A percentile compares a stretch with the other conserved stretches of the same genome.
Conservation (phyloP, 2,113 vertebrate genomes). For the Macrotis lagotis region DNA sequence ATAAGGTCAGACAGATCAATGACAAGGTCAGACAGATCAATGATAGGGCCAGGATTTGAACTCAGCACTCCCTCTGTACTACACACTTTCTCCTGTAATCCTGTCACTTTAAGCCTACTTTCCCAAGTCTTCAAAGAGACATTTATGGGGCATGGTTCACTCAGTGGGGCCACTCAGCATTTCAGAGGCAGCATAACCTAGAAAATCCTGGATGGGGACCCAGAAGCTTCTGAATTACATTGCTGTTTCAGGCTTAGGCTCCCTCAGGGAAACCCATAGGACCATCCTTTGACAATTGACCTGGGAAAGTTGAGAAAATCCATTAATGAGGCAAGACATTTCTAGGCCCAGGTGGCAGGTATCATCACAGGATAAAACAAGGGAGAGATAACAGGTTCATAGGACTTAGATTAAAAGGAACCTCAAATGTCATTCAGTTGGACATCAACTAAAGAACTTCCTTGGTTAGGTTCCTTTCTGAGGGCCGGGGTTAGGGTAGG, state of each 20-base stretch:
- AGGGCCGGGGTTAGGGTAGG: not conserved
- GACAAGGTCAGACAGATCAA: not conserved
- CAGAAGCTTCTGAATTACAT: not conserved
- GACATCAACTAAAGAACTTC: not conserved
- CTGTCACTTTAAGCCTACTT: not conserved
- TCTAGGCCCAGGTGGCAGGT: not conserved
- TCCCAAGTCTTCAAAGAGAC: not conserved
- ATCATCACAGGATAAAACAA: not conserved
- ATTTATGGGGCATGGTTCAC: not conserved
- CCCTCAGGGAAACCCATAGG: not conserved
- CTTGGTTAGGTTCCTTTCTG: too few relatives aligned
- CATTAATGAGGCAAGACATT: not conserved
- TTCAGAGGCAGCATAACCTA: not conserved
- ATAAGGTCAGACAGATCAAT: not conserved
- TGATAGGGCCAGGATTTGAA: not conserved
- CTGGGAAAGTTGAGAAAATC: not conserved
- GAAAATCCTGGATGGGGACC: not conserved
- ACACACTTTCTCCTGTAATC: not conserved
- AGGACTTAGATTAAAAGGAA: not conserved
- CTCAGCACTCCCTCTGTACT: not conserved
- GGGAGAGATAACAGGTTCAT: not conserved
- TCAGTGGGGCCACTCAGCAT: not conserved
- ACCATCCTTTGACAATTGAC: too few relatives aligned
- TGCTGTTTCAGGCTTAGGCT: not conserved
- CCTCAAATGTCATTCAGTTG: not conserved